phyloP scores from a whole-genome alignment of 2,113 vertebrate genomes.

The Cryptotis parvus region DNA sequence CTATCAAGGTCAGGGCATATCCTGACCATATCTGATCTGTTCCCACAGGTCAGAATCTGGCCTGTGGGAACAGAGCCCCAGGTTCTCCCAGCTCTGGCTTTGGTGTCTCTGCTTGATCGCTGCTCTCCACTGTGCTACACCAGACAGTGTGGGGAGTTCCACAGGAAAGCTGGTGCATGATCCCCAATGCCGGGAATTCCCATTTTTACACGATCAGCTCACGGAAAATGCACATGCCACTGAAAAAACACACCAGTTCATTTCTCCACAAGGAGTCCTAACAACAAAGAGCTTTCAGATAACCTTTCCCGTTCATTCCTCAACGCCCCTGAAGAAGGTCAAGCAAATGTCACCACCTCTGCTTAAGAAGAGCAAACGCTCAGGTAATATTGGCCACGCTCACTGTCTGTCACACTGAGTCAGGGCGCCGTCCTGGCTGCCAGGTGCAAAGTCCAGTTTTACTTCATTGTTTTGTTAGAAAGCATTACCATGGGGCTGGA shows the following conservation, averaged over 20 bases:
- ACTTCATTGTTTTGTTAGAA: not conserved
- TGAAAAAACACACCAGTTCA: not conserved
- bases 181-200: not conserved
- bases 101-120: not conserved
- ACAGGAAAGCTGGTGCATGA: not conserved
- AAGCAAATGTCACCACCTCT: not conserved
- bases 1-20: no score
- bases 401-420: not conserved
- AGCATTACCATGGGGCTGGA: not conserved
- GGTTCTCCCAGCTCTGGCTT: not conserved
- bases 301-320: not conserved
- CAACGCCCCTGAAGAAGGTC: not conserved
- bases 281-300: not conserved
- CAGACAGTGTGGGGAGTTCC: not conserved
- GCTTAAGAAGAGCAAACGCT: not conserved
- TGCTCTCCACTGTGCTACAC: rapidly evolving
- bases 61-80: not conserved
- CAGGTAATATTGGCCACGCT: not conserved
- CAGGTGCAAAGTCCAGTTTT: not conserved
- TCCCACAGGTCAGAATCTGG: no score
- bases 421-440: not conserved
- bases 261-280: not conserved
- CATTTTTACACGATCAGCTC: not conserved
- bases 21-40: no score
- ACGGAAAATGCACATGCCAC: not conserved